Conservation (phyloP, 2,888 invertebrate genomes). For the Coecobrya sp. region DNA sequence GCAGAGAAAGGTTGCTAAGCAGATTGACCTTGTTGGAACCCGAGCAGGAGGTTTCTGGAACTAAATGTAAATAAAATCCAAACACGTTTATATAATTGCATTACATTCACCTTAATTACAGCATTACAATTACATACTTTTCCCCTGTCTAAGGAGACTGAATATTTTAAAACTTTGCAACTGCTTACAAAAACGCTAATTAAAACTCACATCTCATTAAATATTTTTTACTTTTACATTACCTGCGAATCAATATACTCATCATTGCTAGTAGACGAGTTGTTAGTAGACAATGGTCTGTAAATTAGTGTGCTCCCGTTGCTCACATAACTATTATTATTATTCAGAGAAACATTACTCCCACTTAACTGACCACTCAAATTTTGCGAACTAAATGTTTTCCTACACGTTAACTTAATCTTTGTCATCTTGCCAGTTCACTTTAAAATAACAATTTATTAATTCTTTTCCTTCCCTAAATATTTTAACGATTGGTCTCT, state of each 20-base stretch:
- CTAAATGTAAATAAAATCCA: constrained; percentile 86
- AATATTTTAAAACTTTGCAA: no score
- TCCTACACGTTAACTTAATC: constrained; percentile 67
- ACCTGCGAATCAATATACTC: constrained; percentile 86
- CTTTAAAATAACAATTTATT: no score
- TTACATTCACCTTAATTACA: no score
- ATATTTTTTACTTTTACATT: background rate
- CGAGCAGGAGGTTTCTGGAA: constrained; percentile 89
- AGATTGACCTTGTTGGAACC: constrained; percentile 95
- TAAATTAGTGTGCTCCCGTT: constrained; percentile 47
- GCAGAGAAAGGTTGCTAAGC: constrained; percentile 92
- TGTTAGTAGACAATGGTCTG: constrained; percentile 40
- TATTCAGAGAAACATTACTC: constrained; percentile 41
- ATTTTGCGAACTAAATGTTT: constrained; percentile 31
- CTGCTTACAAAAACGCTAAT: background rate
- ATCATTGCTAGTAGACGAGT: constrained; percentile 75
- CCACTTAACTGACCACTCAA: constrained; percentile 31
- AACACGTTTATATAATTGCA: background rate
- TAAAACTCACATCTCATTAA: background rate
- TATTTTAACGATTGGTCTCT: no score
- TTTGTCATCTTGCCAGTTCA: constrained; percentile 76
- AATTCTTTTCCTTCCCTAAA: no score
- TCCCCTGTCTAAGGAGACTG: no score
- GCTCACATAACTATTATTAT: constrained; percentile 60
- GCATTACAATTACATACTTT: no score